Evolutionary conservation across 2,113 vertebrate species (phyloP).

Genomic region (Heterotis niloticus): DNA sequence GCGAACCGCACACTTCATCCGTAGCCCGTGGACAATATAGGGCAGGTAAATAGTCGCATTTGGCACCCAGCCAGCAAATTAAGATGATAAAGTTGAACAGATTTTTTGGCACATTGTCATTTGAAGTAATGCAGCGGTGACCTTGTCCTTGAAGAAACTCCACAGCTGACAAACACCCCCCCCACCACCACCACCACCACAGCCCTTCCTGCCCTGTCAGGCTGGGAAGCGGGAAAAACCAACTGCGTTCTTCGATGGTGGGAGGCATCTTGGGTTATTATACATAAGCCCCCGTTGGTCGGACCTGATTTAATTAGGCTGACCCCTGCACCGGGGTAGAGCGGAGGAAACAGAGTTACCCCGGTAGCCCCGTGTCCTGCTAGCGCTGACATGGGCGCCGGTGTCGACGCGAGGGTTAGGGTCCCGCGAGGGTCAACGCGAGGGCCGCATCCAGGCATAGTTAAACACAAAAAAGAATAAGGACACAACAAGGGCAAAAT

Average conservation of each 20-base stretch:
- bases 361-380: slow-evolving; percentile 8
- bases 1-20: neutral
- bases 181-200: too few relatives aligned
- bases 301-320: slow-evolving; percentile 22
- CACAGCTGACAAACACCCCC: neutral
- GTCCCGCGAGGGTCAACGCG: neutral
- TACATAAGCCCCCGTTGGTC: slow-evolving; percentile 13
- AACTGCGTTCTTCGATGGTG: neutral
- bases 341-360: slow-evolving; percentile 7
- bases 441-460: slow-evolving; percentile 5
- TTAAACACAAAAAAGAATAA: slow-evolving; percentile 20
- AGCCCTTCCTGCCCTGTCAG: neutral
- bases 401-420: neutral
- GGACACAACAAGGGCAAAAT: slow-evolving; percentile 19
- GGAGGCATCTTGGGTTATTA: slow-evolving; percentile 13
- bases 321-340: slow-evolving; percentile 18
- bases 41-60: neutral
- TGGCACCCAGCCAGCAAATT: neutral
- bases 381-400: neutral
- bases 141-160: neutral
- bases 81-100: slow-evolving; percentile 2
- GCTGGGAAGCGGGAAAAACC: neutral
- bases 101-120: slow-evolving; percentile 14
- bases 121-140: neutral
- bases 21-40: too few relatives aligned